Conservation (phyloP, 2,113 vertebrate genomes). For the Bostrychus sinensis region DNA sequence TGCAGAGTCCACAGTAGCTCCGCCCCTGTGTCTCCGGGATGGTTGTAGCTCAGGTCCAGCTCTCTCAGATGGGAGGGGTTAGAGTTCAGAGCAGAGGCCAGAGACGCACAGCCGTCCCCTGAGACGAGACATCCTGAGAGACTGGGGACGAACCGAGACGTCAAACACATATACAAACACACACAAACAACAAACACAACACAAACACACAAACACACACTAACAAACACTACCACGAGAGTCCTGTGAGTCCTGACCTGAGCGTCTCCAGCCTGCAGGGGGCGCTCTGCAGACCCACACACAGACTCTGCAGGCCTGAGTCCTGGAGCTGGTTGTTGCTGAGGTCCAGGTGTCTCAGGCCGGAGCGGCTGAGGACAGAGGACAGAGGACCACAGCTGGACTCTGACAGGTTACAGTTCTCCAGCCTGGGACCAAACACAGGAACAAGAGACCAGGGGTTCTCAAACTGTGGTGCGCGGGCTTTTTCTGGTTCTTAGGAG, state of each 20-base stretch:
- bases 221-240: no score
- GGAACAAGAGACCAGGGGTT: no score
- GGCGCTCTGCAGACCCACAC: neutral
- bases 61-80: no score
- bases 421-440: no score
- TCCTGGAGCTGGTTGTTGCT: constrained; percentile 13
- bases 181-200: no score
- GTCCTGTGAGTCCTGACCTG: neutral
- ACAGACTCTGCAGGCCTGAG: neutral
- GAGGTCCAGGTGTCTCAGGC: constrained; percentile 18
- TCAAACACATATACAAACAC: no score
- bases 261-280: neutral
- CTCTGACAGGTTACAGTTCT: neutral
- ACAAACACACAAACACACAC: no score
- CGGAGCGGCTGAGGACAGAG: neutral
- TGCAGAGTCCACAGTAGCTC: constrained; percentile 9
- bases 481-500: no score
- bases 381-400: neutral
- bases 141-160: no score
- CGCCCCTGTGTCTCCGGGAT: constrained; percentile 7
- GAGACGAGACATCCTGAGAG: constrained; percentile 8
- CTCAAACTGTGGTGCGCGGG: no score
- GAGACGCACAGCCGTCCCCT: constrained; percentile 12
- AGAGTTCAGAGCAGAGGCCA: no score
- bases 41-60: no score